Conservation (phyloP, 2,797 vertebrate species). For the Paguma larvata region DNA sequence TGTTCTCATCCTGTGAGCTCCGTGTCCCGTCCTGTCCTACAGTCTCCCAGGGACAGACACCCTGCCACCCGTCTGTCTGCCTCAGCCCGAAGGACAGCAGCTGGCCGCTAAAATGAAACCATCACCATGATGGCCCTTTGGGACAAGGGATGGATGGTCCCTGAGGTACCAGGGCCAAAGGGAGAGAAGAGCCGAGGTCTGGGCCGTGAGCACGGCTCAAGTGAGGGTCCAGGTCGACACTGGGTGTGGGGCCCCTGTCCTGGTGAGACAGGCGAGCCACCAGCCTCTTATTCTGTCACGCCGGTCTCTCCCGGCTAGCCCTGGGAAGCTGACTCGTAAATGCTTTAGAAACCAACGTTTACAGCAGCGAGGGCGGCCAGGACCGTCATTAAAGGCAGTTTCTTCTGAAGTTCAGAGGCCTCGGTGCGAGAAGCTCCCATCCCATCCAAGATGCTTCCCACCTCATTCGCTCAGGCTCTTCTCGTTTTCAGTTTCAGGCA, state of each 20-base stretch:
- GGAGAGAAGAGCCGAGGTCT: too few relatives aligned
- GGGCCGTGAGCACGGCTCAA: background rate
- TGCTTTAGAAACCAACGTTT: accelerated
- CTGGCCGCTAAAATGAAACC: background rate
- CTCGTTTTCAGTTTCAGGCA: background rate
- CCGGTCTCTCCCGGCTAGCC: accelerated
- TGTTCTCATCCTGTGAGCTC: too few relatives aligned
- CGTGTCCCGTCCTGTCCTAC: too few relatives aligned
- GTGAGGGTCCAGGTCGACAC: background rate
- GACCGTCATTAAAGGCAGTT: accelerated
- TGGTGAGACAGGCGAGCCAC: too few relatives aligned
- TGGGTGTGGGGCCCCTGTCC: background rate
- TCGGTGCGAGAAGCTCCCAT: background rate
- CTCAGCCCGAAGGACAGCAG: background rate
- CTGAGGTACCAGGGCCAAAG: background rate
- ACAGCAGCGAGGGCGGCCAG: background rate
- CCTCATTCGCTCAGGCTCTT: background rate
- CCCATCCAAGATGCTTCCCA: accelerated
- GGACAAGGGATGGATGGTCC: background rate
- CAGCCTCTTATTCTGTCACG: accelerated
- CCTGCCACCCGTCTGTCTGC: background rate
- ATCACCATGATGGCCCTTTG: background rate
- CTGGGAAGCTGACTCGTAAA: background rate
- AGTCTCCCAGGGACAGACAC: background rate
- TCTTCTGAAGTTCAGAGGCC: background rate